phyloP scores from a whole-genome alignment of 2,888 invertebrate species.

The Drosophila histrio region DNA sequence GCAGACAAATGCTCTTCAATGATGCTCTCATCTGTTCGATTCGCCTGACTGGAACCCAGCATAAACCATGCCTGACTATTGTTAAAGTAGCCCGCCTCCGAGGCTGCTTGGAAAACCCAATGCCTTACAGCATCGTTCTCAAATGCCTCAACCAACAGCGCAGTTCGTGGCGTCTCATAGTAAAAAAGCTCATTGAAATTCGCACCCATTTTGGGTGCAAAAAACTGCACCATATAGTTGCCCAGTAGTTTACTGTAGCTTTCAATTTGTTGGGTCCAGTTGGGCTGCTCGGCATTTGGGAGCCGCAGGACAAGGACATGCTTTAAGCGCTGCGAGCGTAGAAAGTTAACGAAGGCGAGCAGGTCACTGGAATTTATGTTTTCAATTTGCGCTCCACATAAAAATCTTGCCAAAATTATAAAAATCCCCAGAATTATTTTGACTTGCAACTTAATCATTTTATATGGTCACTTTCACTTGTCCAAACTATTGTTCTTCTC shows the following conservation, averaged over 20 bases:
- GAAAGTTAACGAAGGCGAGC: conserved; percentile 76
- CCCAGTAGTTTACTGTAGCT: conserved; percentile 51
- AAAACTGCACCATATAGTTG: conserved; percentile 71
- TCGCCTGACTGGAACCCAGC: conserved; percentile 37
- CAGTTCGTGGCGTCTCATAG: conserved; percentile 62
- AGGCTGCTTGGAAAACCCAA: conserved; percentile 54
- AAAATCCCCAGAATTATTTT: conserved; percentile 74
- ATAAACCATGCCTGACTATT: conserved; percentile 78
- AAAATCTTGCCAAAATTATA: conserved; percentile 64
- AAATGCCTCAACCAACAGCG: conserved; percentile 62
- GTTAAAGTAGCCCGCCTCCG: conserved; percentile 67
- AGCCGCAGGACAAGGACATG: conserved; percentile 72
- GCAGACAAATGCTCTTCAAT: conserved; percentile 48
- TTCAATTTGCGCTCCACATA: conserved; percentile 69
- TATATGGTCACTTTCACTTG: conserved; percentile 63
- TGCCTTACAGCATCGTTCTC: conserved; percentile 26
- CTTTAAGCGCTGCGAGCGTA: conserved; percentile 70
- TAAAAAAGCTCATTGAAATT: conserved; percentile 66
- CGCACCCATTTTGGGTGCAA: conserved; percentile 29
- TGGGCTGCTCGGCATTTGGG: conserved; percentile 5
- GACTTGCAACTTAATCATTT: conserved; percentile 73
- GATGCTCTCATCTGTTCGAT: conserved; percentile 29
- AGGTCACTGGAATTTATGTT: conserved; percentile 74
- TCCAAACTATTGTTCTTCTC: conserved; percentile 13
- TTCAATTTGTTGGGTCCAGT: conserved; percentile 34